Percentiles rank a stretch among this genome's conserved stretches.
phyloP scores from a whole-genome alignment of 2,888 invertebrate genomes.

The Habroteleia sp. region DNA sequence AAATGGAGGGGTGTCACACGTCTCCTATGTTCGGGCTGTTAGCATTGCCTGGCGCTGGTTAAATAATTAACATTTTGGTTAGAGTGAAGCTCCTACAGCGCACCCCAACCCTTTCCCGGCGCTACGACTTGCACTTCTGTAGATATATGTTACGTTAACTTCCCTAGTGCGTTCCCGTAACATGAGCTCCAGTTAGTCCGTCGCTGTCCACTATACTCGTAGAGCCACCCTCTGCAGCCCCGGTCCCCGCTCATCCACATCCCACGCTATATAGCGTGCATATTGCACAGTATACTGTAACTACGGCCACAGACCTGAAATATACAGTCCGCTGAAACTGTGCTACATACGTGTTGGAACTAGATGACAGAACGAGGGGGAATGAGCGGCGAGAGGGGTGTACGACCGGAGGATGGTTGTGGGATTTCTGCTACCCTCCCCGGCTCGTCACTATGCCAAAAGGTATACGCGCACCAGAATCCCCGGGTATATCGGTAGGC shows the following conservation, averaged over 20 bases:
- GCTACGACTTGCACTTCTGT: slow-evolving; percentile 63
- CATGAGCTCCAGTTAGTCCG: slow-evolving; percentile 77
- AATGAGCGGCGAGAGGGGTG: slow-evolving; percentile 5
- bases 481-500: slow-evolving; percentile 58
- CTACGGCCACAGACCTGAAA: slow-evolving; percentile 77
- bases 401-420: slow-evolving; percentile 44
- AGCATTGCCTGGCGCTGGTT: slow-evolving; percentile 74
- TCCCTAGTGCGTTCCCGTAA: slow-evolving; percentile 73
- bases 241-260: slow-evolving; percentile 61
- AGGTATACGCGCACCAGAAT: slow-evolving; percentile 66
- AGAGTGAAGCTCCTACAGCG: slow-evolving; percentile 66
- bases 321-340: slow-evolving; percentile 74
- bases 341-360: slow-evolving; percentile 58
- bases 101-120: slow-evolving; percentile 54
- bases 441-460: slow-evolving; percentile 72
- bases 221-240: slow-evolving; percentile 33
- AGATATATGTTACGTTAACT: slow-evolving; percentile 70
- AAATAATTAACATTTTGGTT: slow-evolving; percentile 79
- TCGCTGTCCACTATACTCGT: slow-evolving; percentile 75
- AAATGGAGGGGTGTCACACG: slow-evolving; percentile 19
- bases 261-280: slow-evolving; percentile 72
- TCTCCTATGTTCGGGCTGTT: slow-evolving; percentile 73
- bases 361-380: slow-evolving; percentile 56
- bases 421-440: slow-evolving; percentile 64
- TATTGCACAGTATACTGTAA: slow-evolving; percentile 77